Conservation (phyloP, 53 echinoderm and acorn worm genomes). For the Holothuria scabra region DNA sequence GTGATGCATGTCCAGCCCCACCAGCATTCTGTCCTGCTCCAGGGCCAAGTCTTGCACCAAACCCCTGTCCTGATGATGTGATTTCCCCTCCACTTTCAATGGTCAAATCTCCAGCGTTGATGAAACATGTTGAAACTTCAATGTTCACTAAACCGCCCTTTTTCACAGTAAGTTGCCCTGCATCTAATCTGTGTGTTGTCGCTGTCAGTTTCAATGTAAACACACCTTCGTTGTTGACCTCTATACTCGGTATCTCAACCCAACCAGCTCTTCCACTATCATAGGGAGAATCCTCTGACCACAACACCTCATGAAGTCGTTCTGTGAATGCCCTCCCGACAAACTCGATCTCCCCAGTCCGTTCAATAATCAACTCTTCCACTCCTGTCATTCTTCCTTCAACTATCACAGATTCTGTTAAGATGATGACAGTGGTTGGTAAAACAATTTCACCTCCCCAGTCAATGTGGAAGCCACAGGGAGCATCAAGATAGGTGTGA, state of each 20-base stretch:
- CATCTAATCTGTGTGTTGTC: constrained; percentile 60
- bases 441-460: constrained; percentile 83
- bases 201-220: constrained; percentile 62
- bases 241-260: constrained; percentile 54
- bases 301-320: constrained; percentile 34
- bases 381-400: constrained; percentile 88
- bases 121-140: constrained; percentile 55
- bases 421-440: constrained; percentile 79
- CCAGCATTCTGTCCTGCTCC: constrained; percentile 60
- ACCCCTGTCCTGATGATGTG: constrained; percentile 68
- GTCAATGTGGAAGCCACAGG: constrained; percentile 89
- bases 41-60: constrained; percentile 52
- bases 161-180: constrained; percentile 62
- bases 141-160: constrained; percentile 71
- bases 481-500: constrained; percentile 90
- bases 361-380: constrained; percentile 79
- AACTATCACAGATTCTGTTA: constrained; percentile 68
- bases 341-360: constrained; percentile 72
- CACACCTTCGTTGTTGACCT: constrained; percentile 69
- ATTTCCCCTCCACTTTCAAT: constrained; percentile 69
- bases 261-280: constrained; percentile 58
- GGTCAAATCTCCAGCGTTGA: constrained; percentile 62
- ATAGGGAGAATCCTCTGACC: constrained; percentile 73
- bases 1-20: constrained; percentile 85
- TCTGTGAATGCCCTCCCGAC: constrained; percentile 77